Conservation (phyloP, 2,888 invertebrate species). For the Macrophya annulata region DNA sequence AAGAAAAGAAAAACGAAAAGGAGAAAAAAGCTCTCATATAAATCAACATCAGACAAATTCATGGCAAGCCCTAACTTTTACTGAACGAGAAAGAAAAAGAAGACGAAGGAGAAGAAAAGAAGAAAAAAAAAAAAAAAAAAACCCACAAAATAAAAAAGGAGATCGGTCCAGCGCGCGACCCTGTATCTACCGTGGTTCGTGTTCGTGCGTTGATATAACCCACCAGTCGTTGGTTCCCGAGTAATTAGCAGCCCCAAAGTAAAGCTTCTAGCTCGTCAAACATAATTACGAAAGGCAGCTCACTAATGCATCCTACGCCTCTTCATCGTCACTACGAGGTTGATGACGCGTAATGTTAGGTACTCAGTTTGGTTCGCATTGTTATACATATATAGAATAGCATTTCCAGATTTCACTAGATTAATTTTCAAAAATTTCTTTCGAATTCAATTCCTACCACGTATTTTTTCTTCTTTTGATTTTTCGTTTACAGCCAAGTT, state of each 20-base stretch:
- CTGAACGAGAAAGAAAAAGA: background rate
- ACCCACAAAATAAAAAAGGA: background rate
- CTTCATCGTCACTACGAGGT: slow-evolving; percentile 47
- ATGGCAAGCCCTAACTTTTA: slow-evolving; percentile 3
- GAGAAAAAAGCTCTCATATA: background rate
- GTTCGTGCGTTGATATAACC: background rate
- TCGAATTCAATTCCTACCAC: background rate
- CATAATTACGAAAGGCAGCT: slow-evolving; percentile 56
- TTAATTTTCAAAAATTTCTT: background rate
- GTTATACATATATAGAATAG: background rate
- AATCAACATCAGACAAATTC: background rate
- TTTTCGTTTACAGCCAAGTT: background rate
- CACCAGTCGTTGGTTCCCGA: slow-evolving; percentile 40
- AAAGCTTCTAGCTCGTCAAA: slow-evolving; percentile 57
- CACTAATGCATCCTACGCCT: slow-evolving; percentile 55
- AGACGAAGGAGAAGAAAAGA: background rate
- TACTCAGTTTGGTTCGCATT: background rate
- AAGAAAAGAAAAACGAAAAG: background rate
- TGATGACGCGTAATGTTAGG: slow-evolving; percentile 36
- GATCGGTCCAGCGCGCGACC: slow-evolving; percentile 33
- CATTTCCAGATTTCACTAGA: background rate
- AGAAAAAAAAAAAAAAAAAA: background rate
- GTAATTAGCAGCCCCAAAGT: slow-evolving; percentile 56
- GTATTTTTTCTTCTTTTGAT: background rate
- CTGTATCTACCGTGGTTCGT: slow-evolving; percentile 15